Evolutionary conservation across 2,113 vertebrate species (phyloP).

Genomic region (Cariama cristata): DNA sequence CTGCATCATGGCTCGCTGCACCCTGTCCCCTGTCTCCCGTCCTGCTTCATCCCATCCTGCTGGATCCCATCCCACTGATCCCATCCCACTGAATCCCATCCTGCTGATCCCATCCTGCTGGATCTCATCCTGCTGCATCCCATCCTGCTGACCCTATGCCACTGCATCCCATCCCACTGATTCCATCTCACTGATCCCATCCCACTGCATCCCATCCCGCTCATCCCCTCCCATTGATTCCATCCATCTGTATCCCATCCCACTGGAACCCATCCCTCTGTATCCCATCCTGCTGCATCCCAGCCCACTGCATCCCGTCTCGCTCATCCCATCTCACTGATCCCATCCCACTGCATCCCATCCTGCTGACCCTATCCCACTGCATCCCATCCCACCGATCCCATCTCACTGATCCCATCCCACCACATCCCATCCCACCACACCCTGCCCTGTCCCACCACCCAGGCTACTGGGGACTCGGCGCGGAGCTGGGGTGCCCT

Average conservation of each 20-base stretch:
- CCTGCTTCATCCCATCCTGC: background rate
- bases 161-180: background rate
- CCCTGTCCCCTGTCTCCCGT: background rate
- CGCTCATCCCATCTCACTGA: background rate
- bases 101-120: too few species aligned
- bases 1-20: background rate
- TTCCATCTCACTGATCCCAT: too few species aligned
- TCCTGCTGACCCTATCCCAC: background rate
- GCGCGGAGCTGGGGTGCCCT: rapidly evolving
- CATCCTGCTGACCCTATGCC: background rate
- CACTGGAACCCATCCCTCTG: background rate
- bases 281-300: too few species aligned
- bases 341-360: rapidly evolving
- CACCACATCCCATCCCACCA: background rate
- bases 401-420: background rate
- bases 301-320: too few species aligned
- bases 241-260: background rate
- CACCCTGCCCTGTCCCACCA: rapidly evolving
- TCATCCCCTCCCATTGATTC: too few species aligned
- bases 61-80: background rate
- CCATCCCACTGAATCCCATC: background rate
- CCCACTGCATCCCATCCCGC: background rate
- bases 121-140: too few species aligned
- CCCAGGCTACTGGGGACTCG: background rate
- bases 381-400: background rate